Base-by-base conservation (phyloP, 2,113 vertebrate species). In the Petromus typicus region DNA sequence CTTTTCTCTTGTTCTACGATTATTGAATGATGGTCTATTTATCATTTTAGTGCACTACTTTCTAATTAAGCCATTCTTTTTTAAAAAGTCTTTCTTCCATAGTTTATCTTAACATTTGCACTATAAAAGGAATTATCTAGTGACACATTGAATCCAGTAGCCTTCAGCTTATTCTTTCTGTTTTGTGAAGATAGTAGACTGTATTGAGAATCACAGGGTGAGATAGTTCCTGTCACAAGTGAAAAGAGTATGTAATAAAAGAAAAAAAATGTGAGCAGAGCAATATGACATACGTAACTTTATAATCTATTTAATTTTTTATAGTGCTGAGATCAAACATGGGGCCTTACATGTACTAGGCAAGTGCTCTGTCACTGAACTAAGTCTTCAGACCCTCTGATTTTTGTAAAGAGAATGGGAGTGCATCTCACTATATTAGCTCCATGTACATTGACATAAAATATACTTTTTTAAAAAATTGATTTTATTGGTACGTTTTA, bases 31-130 rank as follows among this genome's bases (percentile, higher is more conserved):
- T 89, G 34, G 34, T 71, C 16, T 95, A 3, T 40, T 90, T 8
- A 66, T 87, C n/a, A 93, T 90, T 93, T 89, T 79, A 86, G 11
- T 64, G 27, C 40, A 59, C 89, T 96, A 14, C 51, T 59, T 94
- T 93, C 32, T 66, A 57, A 80, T 89, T 96, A 89, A 32, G n/a
- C 11, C 5, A 7, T 82, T 83, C 5, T 82, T 0, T 76, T 93
- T 93, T 93, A 69, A 1, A 5, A 87, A 23, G n/a, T 18, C 14
- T 93, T 73, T 92, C 17, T 25, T 83, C 87, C 34, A 67, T 48
- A 69, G 48, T 57, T 87, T 57, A 57, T 57, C 3, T 57, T 93
- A 75, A 27, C 6, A 25, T 79, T 92, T 90, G 69, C 76, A 56
- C 11, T 83, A 4, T 78, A 23, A 66, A 93, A 78, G 16, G 40